Base-by-base conservation (phyloP, 2,888 invertebrate species). In the Drosophila kokeensis region DNA sequence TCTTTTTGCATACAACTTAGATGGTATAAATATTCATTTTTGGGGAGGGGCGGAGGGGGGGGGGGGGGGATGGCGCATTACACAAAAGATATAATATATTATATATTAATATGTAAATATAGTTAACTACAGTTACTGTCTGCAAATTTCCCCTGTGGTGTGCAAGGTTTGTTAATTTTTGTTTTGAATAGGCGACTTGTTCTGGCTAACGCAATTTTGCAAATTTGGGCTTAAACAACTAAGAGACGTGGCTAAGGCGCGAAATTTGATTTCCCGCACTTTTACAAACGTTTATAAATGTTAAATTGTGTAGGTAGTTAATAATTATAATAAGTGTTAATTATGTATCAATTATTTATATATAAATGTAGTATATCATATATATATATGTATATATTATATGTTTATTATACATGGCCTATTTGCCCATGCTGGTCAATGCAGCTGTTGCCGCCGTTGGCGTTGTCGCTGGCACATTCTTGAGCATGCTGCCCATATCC, bases 191-290 rank as follows among this genome's bases (percentile, higher is more conserved):
- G 75, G 81, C 69, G 81, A 74, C 62, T 81, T 62, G 60, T 64
- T 79, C 75, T 68, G 75, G 66, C 71, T 70, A 80, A 85, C 83
- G 83, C 76, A 83, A 75, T 40, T 66, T 87, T 85, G 69, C 81
- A 81, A 85, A 61, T 29, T 29, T 50, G 53, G 74, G 66, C 83
- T 85, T 84, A 85, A 68, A 59, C 49, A 87, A 87, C 88, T 85
- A 89, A 76, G 80, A 86, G 85, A 89, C 82, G 77, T 82, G 79
- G 72, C 76, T 73, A 86, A 86, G 69, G 87, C 91, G 80, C 81
- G 91, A 92, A 91, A 91, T 91, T 91, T 90, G 78, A 91, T 91
- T 91, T 91, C 92, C 11, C 82, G 82, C 89, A 73, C 70, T 63
- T 70, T 69, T 79, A 89, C 83, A 89, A 72, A 73, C 82, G 70